A percentile compares a stretch with the other conserved stretches of the same genome.
Conservation (phyloP, 92 coral and sea anemone genomes). For the Zoanthus sociatus region DNA sequence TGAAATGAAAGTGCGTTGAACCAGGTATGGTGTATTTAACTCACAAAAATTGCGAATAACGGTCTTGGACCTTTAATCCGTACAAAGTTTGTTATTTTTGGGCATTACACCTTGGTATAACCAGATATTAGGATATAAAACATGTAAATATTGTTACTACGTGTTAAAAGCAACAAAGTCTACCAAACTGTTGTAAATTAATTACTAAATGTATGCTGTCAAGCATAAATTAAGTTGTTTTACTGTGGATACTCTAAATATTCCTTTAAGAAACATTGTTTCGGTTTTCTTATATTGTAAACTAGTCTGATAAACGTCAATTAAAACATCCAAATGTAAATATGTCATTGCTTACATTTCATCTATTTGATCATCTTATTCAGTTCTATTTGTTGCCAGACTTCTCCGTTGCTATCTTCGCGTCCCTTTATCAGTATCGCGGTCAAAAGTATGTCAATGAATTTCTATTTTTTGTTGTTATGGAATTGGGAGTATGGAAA, state of each 20-base stretch:
- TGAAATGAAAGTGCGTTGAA: not conserved
- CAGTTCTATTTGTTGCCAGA: too few relatives aligned
- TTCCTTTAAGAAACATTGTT: not conserved
- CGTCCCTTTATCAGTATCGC: not conserved
- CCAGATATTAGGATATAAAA: not conserved
- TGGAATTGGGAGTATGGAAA: not conserved
- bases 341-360: not conserved
- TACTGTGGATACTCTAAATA: not conserved
- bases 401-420: not conserved
- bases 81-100: not conserved
- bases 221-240: not conserved
- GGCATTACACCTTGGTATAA: not conserved
- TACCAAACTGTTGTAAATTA: conserved; percentile 1
- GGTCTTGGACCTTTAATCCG: conserved; percentile 5
- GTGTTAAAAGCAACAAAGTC: not conserved
- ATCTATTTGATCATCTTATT: not conserved
- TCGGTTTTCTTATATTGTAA: conserved; percentile 5
- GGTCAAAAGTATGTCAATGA: not conserved
- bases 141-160: conserved; percentile 11
- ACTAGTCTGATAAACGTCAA: conserved; percentile 33
- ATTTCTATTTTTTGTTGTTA: not conserved
- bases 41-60: not conserved
- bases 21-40: not conserved
- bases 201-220: not conserved
- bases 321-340: conserved; percentile 32